Percentiles rank a stretch among this genome's conserved stretches.
Conservation (phyloP, 2,797 vertebrate genomes). For the Lacerta agilis region DNA sequence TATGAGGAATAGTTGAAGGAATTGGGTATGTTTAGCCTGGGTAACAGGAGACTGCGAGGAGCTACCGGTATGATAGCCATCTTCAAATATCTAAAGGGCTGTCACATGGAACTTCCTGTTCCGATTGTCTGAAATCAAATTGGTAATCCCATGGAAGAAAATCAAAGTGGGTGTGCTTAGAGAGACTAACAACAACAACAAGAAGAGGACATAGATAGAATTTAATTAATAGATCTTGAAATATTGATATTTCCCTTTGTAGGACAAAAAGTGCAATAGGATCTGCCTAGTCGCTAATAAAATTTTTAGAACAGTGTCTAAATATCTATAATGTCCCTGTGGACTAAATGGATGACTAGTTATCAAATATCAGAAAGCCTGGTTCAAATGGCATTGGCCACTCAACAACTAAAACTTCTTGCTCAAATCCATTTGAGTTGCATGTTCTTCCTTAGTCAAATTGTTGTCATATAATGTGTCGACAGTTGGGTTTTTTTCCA, state of each 20-base stretch:
- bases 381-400: background rate
- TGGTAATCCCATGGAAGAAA: background rate
- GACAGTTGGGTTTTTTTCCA: background rate
- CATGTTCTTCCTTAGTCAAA: slow-evolving; percentile 1
- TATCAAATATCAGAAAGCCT: background rate
- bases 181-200: background rate
- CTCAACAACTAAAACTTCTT: background rate
- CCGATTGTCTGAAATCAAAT: background rate
- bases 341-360: background rate
- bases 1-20: no score
- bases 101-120: background rate
- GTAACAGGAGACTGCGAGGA: background rate
- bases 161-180: background rate
- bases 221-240: background rate
- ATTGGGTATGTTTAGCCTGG: no score
- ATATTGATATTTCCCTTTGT: background rate
- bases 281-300: background rate
- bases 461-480: background rate
- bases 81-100: no score
- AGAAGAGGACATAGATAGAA: background rate
- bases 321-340: background rate
- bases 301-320: background rate
- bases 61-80: no score
- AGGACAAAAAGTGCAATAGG: background rate
- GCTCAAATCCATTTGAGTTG: background rate